phyloP scores from a whole-genome alignment of 2,888 invertebrate genomes.

The Pocota personata region DNA sequence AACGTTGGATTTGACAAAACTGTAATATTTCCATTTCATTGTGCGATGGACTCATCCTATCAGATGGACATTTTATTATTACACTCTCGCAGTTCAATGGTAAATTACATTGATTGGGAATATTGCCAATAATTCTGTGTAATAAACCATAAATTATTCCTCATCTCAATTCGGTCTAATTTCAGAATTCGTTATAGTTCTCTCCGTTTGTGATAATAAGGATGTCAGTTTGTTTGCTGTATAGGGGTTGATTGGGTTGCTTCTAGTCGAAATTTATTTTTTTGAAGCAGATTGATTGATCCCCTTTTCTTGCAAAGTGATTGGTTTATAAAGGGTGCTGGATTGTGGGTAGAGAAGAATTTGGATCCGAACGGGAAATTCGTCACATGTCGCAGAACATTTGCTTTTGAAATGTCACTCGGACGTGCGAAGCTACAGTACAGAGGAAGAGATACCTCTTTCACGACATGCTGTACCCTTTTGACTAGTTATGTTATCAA shows the following conservation, averaged over 20 bases:
- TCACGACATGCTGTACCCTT: no score
- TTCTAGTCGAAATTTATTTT: neutral
- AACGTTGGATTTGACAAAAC: neutral
- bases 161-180: neutral
- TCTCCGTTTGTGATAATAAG: neutral
- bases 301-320: neutral
- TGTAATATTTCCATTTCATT: neutral
- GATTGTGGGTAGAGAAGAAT: neutral
- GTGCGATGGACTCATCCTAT: neutral
- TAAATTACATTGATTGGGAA: neutral
- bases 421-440: no score
- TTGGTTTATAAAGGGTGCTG: conserved; percentile 1
- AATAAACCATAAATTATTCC: neutral
- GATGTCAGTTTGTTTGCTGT: neutral
- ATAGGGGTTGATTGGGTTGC: conserved; percentile 2
- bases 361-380: neutral
- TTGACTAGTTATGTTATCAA: no score
- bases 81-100: neutral
- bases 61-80: neutral
- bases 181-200: neutral
- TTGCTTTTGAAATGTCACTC: neutral
- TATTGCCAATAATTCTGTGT: neutral
- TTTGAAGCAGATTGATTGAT: conserved; percentile 7
- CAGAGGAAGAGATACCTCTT: no score
- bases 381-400: neutral